Conservation (phyloP, 2,797 vertebrate species). For the Cossypha heuglini region DNA sequence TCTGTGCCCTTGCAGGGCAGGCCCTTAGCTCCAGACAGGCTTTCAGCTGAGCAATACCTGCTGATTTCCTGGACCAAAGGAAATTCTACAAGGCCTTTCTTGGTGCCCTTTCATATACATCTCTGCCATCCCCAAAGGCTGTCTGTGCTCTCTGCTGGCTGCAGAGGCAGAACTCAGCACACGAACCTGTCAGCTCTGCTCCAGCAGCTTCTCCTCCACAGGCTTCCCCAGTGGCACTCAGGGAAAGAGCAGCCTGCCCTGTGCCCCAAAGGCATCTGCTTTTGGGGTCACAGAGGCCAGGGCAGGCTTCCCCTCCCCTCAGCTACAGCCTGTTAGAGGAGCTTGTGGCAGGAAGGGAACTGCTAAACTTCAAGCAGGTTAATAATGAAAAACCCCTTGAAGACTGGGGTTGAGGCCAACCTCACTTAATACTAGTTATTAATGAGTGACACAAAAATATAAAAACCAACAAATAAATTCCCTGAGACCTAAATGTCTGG, state of each 20-base stretch:
- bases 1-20: neutral
- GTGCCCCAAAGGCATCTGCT: neutral
- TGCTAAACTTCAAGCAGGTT: neutral
- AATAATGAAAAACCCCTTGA: neutral
- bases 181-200: neutral
- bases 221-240: neutral
- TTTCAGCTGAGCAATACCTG: neutral
- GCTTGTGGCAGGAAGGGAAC: neutral
- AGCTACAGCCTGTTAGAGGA: neutral
- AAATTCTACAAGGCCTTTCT: neutral
- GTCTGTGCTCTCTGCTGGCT: accelerated
- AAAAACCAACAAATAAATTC: neutral
- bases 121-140: neutral
- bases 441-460: neutral
- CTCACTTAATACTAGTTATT: neutral
- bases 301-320: neutral
- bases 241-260: neutral
- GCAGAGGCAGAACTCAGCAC: accelerated
- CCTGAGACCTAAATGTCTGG: neutral
- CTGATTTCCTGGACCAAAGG: neutral
- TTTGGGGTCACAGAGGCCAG: neutral
- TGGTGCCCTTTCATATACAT: neutral
- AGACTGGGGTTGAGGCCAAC: neutral
- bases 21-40: neutral
- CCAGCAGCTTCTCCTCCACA: neutral